Evolutionary conservation across 2,113 vertebrate species (phyloP).

Genomic region (Euleptes europaea): DNA sequence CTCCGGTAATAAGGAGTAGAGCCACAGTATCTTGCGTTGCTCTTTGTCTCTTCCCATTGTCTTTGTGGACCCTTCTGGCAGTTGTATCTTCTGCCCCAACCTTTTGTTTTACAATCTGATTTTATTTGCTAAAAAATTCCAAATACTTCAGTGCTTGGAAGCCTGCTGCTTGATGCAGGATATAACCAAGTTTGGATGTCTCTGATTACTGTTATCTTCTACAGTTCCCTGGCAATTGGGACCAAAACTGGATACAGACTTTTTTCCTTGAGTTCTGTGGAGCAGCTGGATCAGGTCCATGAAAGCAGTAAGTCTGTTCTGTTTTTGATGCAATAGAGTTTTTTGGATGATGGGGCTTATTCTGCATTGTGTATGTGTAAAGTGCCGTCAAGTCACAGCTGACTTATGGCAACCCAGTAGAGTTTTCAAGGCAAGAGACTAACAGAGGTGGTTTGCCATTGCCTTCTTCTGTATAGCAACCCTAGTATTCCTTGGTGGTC

Average conservation of each 20-base stretch:
- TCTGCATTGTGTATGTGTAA: not conserved
- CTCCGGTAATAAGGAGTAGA: not conserved
- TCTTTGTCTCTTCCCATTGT: no score
- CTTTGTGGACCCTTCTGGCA: no score
- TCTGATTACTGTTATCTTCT: slow-evolving; percentile 31
- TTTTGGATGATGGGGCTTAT: not conserved
- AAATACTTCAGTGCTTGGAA: not conserved
- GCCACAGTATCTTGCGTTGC: no score
- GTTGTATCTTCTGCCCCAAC: not conserved
- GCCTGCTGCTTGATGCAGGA: not conserved
- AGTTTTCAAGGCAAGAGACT: no score
- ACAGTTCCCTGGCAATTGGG: slow-evolving; percentile 91
- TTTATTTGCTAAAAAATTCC: not conserved
- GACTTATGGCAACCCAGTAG: no score
- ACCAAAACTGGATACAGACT: slow-evolving; percentile 89
- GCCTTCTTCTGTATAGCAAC: no score
- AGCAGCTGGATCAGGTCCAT: slow-evolving; percentile 93
- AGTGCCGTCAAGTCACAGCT: no score
- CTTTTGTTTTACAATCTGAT: not conserved
- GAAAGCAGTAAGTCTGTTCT: slow-evolving; percentile 87
- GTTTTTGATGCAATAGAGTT: not conserved
- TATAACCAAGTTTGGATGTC: not conserved
- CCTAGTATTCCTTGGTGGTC: no score
- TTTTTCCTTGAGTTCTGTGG: slow-evolving; percentile 92
- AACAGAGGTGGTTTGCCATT: no score